A percentile compares a stretch with the other conserved stretches of the same genome.
Conservation (phyloP, 2,888 invertebrate genomes). For the Acleris laterana region DNA sequence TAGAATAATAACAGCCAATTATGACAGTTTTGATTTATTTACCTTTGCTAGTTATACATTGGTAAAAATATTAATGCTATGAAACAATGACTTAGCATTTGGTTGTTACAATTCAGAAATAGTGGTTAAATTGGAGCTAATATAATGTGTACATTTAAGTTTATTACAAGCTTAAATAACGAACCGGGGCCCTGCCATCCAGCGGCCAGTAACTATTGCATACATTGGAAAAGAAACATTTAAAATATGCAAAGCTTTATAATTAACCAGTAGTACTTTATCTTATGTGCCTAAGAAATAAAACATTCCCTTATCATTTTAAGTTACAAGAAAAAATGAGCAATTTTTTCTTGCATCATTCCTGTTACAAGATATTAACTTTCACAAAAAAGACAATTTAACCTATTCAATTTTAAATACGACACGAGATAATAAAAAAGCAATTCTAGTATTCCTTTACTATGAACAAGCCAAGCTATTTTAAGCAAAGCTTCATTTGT, state of each 20-base stretch:
- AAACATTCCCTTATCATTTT: slow-evolving; percentile 73
- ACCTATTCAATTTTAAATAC: slow-evolving; percentile 56
- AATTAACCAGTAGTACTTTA: slow-evolving; percentile 77
- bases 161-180: slow-evolving; percentile 50
- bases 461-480: slow-evolving; percentile 51
- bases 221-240: slow-evolving; percentile 52
- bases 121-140: slow-evolving; percentile 63
- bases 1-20: slow-evolving; percentile 33
- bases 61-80: slow-evolving; percentile 83
- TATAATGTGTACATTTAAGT: slow-evolving; percentile 47
- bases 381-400: slow-evolving; percentile 53
- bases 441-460: slow-evolving; percentile 52
- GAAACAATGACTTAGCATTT: slow-evolving; percentile 83
- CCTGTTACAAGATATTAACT: slow-evolving; percentile 51
- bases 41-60: slow-evolving; percentile 83
- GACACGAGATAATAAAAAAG: slow-evolving; percentile 50
- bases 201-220: slow-evolving; percentile 35
- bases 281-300: slow-evolving; percentile 79
- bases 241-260: slow-evolving; percentile 67
- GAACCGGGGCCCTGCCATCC: slow-evolving; percentile 38
- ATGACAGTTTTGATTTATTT: slow-evolving; percentile 82
- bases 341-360: slow-evolving; percentile 56
- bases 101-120: slow-evolving; percentile 71
- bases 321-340: slow-evolving; percentile 62
- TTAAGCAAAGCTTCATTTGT: slow-evolving; percentile 45